Base-by-base conservation (phyloP, 2,797 vertebrate genomes). In the Antrozous pallidus region DNA sequence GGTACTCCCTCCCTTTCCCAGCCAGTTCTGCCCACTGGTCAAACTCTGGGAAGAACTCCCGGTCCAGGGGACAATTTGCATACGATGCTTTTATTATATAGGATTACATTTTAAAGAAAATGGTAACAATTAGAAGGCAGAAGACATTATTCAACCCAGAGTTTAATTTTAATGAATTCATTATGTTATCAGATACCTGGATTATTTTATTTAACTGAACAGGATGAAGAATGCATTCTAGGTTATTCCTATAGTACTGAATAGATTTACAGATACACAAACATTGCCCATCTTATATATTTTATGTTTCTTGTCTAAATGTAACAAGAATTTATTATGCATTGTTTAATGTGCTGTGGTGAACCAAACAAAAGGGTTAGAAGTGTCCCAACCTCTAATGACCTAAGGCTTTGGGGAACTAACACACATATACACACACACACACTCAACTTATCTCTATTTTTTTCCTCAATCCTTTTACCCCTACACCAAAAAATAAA, bases 121-220 rank as follows among this genome's bases (percentile, higher is more conserved):
- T n/a, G 4, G 24, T 75, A 85, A 70, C 12, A 88, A 80, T 86
- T 63, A 82, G 2, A 90, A 92, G 31, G 16, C 17, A 67, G 4
- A 88, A 94, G 65, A 54, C 31, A 16, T 69, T 87, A 84, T 49
- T 90, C 70, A 92, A 85, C n/a, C 45, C 16, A 77, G 84, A 87
- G 26, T 28, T 67, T 75, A 49, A 74, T 75, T 88, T 67, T 88
- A 47, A 86, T 86, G 71, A 86, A 31, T 78, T 75, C 42, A n/a
- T 36, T 73, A 42, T 45, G 20, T 75, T 82, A 51, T 51, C 31
- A 94, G 36, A 73, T 12, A 42, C n/a, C 31, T 77, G 31, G 38
- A 75, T 93, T 92, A 79, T 65, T 93, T 89, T 79, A 73, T 85
- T 92, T 90, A 86, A 75, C 20, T 67, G 79, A 93, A 31, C 38